phyloP scores from a whole-genome alignment of 2,888 invertebrate genomes.

The Folsomia manolachei region DNA sequence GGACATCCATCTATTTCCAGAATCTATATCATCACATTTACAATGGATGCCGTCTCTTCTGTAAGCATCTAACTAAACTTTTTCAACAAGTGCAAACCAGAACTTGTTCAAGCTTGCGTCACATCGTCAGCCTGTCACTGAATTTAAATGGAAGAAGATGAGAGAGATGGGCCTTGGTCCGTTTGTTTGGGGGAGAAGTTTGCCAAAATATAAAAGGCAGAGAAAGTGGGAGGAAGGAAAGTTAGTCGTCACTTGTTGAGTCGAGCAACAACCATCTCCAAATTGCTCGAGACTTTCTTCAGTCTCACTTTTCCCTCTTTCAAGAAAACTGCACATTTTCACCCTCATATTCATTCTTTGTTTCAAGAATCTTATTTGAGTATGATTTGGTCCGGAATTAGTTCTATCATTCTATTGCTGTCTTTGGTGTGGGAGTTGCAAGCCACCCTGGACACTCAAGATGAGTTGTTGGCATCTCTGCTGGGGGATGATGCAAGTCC shows the following conservation, averaged over 20 bases:
- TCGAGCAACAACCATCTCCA: not conserved
- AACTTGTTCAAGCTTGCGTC: not conserved
- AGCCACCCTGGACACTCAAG: slow-evolving; percentile 31
- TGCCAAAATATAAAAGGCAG: slow-evolving; percentile 14
- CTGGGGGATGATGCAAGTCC: slow-evolving; percentile 46
- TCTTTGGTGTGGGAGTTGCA: slow-evolving; percentile 19
- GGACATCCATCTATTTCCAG: too few species aligned
- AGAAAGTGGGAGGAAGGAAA: not conserved
- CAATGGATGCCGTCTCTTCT: too few species aligned
- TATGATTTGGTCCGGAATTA: slow-evolving; percentile 33
- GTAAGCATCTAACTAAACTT: too few species aligned
- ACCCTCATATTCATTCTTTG: too few species aligned
- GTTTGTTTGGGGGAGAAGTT: not conserved
- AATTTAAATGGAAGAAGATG: too few species aligned
- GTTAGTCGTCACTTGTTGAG: slow-evolving; percentile 18
- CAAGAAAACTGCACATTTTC: too few species aligned
- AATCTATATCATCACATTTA: too few species aligned
- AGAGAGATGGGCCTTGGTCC: not conserved
- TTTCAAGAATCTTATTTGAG: too few species aligned
- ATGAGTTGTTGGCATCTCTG: slow-evolving; percentile 38
- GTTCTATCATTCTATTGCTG: slow-evolving; percentile 14
- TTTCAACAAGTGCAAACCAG: not conserved
- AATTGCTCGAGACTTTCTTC: slow-evolving; percentile 2
- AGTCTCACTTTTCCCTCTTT: slow-evolving; percentile 1
- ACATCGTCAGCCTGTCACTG: too few species aligned